Evolutionary conservation across 2,113 vertebrate species (phyloP).

Genomic region (Ondatra zibethicus): DNA sequence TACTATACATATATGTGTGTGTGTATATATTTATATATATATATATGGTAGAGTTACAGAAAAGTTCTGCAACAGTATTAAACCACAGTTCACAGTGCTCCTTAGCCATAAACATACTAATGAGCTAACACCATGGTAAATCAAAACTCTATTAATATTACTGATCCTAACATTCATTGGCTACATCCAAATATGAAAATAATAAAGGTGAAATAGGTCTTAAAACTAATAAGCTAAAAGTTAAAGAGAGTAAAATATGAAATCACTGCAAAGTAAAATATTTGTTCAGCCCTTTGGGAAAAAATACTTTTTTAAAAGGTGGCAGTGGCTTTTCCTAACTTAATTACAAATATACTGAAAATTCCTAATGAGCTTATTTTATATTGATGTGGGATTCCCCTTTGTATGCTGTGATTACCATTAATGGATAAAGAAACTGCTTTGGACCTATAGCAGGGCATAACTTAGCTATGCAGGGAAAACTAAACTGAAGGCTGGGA

Average conservation of each 20-base stretch:
- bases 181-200: slow-evolving; percentile 7
- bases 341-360: neutral
- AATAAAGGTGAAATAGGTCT: neutral
- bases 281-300: slow-evolving; percentile 15
- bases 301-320: neutral
- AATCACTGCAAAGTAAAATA: neutral
- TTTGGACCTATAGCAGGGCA: no score
- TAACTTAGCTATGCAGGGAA: no score
- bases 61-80: neutral
- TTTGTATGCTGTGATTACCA: no score
- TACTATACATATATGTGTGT: neutral
- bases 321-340: neutral
- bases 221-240: neutral
- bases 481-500: no score
- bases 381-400: no score
- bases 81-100: neutral
- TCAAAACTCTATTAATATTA: slow-evolving; percentile 9
- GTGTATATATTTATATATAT: no score
- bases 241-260: neutral
- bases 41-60: neutral
- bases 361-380: neutral
- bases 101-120: neutral
- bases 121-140: slow-evolving; percentile 27
- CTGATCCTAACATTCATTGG: neutral
- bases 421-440: no score